These are phyloP conservation scores for Dolichotis patagonum DNA, from an alignment of 2,113 vertebrate genomes.

Conservation along the genomic window DNA sequence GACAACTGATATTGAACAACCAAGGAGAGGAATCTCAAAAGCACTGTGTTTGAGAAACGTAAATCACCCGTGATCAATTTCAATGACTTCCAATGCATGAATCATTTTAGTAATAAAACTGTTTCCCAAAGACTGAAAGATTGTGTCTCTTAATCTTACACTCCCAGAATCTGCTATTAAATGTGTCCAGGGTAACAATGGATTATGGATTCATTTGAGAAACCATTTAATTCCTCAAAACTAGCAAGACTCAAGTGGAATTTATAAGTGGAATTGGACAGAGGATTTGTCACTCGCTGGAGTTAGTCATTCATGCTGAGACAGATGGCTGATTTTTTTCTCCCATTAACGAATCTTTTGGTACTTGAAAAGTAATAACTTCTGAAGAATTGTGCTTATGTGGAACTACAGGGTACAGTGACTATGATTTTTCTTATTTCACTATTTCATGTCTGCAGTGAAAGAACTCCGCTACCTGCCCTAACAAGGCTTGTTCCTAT, in stretches of 20 bases:
- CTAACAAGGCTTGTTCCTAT: conserved; percentile 13
- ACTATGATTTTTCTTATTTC: conserved; percentile 55
- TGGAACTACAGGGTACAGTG: conserved; percentile 22
- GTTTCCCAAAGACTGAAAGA: conserved; percentile 64
- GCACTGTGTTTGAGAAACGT: conserved; percentile 3
- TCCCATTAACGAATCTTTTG: conserved; percentile 61
- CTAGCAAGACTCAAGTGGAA: conserved; percentile 66
- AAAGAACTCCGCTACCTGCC: conserved; percentile 21
- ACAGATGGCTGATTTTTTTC: conserved; percentile 56
- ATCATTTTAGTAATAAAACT: conserved; percentile 69
- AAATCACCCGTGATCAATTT: conserved; percentile 72
- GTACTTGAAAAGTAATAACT: conserved; percentile 74
- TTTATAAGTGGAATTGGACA: conserved; percentile 59
- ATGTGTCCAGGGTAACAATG: conserved; percentile 62
- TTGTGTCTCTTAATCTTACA: conserved; percentile 66
- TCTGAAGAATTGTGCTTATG: conserved; percentile 75
- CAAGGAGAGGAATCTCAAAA: conserved; percentile 52
- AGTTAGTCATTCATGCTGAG: conserved; percentile 54
- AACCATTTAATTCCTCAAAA: conserved; percentile 75
- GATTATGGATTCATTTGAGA: conserved; percentile 81
- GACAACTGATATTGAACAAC: neutral
- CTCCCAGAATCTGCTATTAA: conserved; percentile 71
- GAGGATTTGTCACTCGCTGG: conserved; percentile 63
- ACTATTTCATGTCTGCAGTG: neutral
- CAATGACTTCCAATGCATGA: conserved; percentile 18